Conservation (phyloP, 1,140 invertebrate genomes). For the Riptortus pedestris region DNA sequence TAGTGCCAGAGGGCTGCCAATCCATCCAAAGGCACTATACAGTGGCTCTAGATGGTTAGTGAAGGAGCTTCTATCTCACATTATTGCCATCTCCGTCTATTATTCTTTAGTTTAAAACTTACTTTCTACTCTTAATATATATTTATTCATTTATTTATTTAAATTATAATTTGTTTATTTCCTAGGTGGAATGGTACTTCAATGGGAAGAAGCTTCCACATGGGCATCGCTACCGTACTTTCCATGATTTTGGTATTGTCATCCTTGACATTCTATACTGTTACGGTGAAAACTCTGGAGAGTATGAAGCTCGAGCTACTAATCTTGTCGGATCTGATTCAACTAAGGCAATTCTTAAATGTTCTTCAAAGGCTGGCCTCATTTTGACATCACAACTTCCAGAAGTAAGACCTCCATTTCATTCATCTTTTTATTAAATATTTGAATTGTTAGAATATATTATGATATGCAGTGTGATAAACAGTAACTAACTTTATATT, state of each 20-base stretch:
- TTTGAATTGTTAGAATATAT: background rate
- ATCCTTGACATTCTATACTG: slow-evolving; percentile 93
- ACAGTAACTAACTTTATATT: too few relatives aligned
- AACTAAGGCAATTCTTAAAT: slow-evolving; percentile 75
- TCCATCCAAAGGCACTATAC: too few relatives aligned
- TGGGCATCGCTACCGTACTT: slow-evolving; percentile 87
- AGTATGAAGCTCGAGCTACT: slow-evolving; percentile 81
- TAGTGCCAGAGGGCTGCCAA: too few relatives aligned
- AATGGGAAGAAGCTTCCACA: slow-evolving; percentile 84
- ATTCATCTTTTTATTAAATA: background rate
- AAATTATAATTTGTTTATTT: too few relatives aligned
- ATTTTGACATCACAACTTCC: slow-evolving; percentile 92
- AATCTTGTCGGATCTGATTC: slow-evolving; percentile 84
- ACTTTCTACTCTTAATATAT: too few relatives aligned
- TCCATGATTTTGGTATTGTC: slow-evolving; percentile 95
- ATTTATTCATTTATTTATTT: too few relatives aligned
- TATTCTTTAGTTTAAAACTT: too few relatives aligned
- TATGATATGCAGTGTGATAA: too few relatives aligned
- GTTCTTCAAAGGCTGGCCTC: slow-evolving; percentile 78
- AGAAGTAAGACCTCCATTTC: slow-evolving; percentile 49
- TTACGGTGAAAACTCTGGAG: slow-evolving; percentile 91
- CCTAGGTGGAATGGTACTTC: slow-evolving; percentile 83
- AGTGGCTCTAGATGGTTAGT: too few relatives aligned
- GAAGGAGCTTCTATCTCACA: too few relatives aligned
- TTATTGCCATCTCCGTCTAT: too few relatives aligned